Conservation (phyloP, 2,113 vertebrate species). For the Seriola dumerili region DNA sequence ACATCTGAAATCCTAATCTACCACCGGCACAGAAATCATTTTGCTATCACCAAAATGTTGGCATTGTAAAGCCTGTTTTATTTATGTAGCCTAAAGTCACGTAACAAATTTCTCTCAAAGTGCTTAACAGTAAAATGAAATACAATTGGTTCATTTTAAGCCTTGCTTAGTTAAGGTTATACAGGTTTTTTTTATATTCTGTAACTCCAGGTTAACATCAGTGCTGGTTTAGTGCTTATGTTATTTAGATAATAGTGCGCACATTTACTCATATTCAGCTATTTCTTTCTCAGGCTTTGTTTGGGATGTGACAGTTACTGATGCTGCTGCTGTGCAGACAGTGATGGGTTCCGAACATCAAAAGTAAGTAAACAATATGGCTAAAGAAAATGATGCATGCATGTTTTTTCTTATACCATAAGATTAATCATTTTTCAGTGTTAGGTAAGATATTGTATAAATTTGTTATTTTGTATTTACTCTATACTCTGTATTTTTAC, state of each 20-base stretch:
- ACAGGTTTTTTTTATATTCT: not conserved
- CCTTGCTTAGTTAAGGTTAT: not conserved
- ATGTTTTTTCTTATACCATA: too few relatives aligned
- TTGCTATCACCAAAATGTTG: too few relatives aligned
- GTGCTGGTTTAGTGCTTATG: not conserved
- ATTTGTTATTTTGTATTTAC: not conserved
- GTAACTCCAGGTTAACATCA: not conserved
- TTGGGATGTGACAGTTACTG: not conserved
- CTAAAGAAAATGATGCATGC: too few relatives aligned
- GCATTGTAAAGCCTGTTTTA: too few relatives aligned
- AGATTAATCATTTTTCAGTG: too few relatives aligned
- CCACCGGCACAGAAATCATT: too few relatives aligned
- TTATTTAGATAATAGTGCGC: not conserved
- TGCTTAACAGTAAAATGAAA: too few relatives aligned
- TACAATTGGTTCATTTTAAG: not conserved
- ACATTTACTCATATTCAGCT: not conserved
- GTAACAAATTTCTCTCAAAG: too few relatives aligned
- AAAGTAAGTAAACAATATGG: constrained; percentile 51
- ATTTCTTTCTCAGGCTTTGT: constrained; percentile 8
- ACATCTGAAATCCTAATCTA: too few relatives aligned
- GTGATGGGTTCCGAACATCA: not conserved
- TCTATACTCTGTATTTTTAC: too few relatives aligned
- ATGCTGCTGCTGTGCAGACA: constrained; percentile 50
- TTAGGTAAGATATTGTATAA: not conserved
- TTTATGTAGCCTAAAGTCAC: too few relatives aligned